Evolutionary conservation across 2,797 vertebrate genomes (phyloP).

Genomic region (Sylvilagus floridanus): DNA sequence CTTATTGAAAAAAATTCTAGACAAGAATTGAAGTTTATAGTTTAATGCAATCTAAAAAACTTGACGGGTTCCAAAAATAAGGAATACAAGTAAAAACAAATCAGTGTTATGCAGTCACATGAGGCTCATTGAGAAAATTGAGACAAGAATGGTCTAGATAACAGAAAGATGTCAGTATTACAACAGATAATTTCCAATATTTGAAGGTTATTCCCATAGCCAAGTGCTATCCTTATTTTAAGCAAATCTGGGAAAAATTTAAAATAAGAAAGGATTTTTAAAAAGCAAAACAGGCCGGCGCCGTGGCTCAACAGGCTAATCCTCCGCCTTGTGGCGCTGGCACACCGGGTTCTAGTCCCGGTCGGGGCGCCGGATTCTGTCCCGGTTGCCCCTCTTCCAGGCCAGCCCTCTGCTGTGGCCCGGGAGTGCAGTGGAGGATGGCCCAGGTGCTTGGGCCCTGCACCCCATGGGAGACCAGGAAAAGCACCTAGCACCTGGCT

Average conservation of each 20-base stretch:
- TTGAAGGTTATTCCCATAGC: rapidly evolving
- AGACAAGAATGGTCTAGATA: not conserved
- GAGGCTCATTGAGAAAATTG: not conserved
- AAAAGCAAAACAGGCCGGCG: not conserved
- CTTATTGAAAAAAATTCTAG: not conserved
- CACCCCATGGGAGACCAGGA: too few relatives aligned
- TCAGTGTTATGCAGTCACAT: not conserved
- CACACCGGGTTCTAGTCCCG: too few relatives aligned
- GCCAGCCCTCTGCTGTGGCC: too few relatives aligned
- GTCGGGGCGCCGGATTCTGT: too few relatives aligned
- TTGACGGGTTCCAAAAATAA: not conserved
- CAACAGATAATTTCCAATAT: not conserved
- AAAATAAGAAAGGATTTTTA: not conserved
- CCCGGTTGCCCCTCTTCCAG: too few relatives aligned
- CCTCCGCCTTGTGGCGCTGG: too few relatives aligned
- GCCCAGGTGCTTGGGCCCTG: too few relatives aligned
- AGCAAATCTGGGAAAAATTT: not conserved
- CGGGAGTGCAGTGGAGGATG: too few relatives aligned
- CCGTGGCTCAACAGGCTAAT: too few relatives aligned
- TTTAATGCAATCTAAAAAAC: not conserved
- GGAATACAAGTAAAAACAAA: not conserved
- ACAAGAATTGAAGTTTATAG: not conserved
- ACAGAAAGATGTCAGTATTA: not conserved
- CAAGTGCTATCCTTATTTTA: not conserved
- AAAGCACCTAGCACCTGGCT: too few relatives aligned